These are phyloP conservation scores for Trichonephila clavipes DNA, from an alignment of 1,140 invertebrate genomes.

Conservation along the genomic window DNA sequence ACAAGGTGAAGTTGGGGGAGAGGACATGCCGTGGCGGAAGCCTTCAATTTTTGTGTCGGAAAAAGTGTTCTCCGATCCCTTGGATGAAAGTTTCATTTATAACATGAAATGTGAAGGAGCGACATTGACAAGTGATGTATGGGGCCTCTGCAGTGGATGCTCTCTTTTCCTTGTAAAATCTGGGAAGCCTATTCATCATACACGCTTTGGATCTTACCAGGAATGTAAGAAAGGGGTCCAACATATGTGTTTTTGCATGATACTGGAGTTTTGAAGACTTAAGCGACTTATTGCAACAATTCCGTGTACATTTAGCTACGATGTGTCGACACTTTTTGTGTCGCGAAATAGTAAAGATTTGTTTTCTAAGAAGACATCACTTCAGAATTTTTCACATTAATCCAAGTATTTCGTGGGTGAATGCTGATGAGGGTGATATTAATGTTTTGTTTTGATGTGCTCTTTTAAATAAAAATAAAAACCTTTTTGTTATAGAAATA, in stretches of 20 bases:
- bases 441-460: background rate
- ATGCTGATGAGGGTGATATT: background rate
- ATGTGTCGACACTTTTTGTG: background rate
- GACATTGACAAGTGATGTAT: constrained; percentile 70
- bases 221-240: background rate
- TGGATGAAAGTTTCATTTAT: constrained; percentile 73
- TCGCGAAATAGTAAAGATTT: background rate
- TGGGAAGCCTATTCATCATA: constrained; percentile 18
- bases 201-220: background rate
- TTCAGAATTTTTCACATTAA: background rate
- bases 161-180: background rate
- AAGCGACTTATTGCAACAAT: constrained; percentile 17
- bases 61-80: constrained; percentile 57
- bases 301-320: background rate
- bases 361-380: background rate
- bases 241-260: constrained; percentile 14
- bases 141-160: background rate
- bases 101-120: constrained; percentile 60
- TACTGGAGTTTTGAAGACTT: background rate
- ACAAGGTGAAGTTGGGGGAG: background rate
- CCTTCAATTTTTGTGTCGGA: constrained; percentile 37
- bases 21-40: background rate
- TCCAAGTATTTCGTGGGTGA: background rate
- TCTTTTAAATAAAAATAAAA: no score
- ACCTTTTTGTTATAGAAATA: no score